Percentiles rank a stretch among this genome's conserved stretches.
phyloP scores from a whole-genome alignment of 2,797 vertebrate species.

The Crenuchus spilurus region DNA sequence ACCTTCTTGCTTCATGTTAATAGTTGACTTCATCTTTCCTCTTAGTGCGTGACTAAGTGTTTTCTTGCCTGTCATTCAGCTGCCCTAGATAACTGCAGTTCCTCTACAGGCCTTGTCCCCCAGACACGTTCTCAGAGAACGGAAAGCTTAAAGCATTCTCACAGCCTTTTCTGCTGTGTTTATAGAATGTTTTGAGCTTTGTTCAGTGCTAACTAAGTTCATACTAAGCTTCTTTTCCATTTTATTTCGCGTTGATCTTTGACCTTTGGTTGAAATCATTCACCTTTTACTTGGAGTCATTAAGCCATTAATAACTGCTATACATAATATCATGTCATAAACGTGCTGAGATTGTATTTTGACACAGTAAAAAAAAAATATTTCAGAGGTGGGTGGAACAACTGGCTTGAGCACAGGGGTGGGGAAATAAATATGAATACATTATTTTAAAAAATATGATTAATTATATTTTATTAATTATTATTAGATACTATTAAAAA shows the following conservation, averaged over 20 bases:
- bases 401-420: too few species aligned
- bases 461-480: too few species aligned
- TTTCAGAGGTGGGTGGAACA: too few species aligned
- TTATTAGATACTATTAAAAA: too few species aligned
- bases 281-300: slow-evolving; percentile 8
- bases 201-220: background rate
- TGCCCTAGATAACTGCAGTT: slow-evolving; percentile 52
- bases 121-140: slow-evolving; percentile 45
- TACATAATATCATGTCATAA: background rate
- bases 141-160: slow-evolving; percentile 51
- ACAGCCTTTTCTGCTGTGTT: slow-evolving; percentile 40
- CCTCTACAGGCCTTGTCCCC: slow-evolving; percentile 20
- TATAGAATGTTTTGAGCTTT: background rate
- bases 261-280: background rate
- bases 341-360: background rate
- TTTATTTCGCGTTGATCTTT: background rate
- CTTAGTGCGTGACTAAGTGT: slow-evolving; percentile 36
- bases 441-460: too few species aligned
- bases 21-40: slow-evolving; percentile 27
- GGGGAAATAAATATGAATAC: too few species aligned
- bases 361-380: too few species aligned
- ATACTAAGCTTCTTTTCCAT: background rate
- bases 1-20: slow-evolving; percentile 33
- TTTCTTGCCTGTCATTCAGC: slow-evolving; percentile 46
- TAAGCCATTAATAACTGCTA: background rate